Conservation (phyloP, 2,888 invertebrate genomes). For the Meganola albula region DNA sequence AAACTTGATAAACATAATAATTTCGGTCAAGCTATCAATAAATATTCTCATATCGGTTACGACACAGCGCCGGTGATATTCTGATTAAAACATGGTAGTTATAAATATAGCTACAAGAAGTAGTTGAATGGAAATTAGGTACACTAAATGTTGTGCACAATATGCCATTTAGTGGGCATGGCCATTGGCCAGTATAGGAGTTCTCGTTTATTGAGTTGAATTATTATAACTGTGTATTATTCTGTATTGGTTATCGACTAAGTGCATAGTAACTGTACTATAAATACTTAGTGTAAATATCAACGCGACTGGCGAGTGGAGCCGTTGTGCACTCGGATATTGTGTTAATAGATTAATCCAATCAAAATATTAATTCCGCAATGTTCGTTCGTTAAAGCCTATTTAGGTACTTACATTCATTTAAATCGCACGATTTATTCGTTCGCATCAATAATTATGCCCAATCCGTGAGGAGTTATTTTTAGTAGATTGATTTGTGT, state of each 20-base stretch:
- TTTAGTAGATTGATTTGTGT: too few relatives aligned
- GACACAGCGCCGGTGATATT: neutral
- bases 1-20: slow-evolving; percentile 22
- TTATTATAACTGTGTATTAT: too few relatives aligned
- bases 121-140: too few relatives aligned
- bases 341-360: slow-evolving; percentile 74
- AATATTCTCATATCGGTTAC: slow-evolving; percentile 19
- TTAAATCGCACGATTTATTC: slow-evolving; percentile 60
- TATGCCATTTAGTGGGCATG: too few relatives aligned
- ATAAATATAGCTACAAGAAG: too few relatives aligned
- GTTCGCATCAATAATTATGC: too few relatives aligned
- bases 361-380: slow-evolving; percentile 74
- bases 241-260: too few relatives aligned
- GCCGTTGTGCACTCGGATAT: slow-evolving; percentile 55
- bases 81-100: too few relatives aligned
- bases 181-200: too few relatives aligned
- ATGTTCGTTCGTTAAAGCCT: slow-evolving; percentile 52
- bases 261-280: slow-evolving; percentile 17
- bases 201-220: too few relatives aligned
- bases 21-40: slow-evolving; percentile 17
- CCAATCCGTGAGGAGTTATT: too few relatives aligned
- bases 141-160: too few relatives aligned
- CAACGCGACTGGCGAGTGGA: slow-evolving; percentile 34
- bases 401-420: slow-evolving; percentile 64
- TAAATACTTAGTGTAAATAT: slow-evolving; percentile 16